These are phyloP conservation scores for Aptenodytes forsteri DNA, from an alignment of 2,113 vertebrate species.

Conservation along the genomic window DNA sequence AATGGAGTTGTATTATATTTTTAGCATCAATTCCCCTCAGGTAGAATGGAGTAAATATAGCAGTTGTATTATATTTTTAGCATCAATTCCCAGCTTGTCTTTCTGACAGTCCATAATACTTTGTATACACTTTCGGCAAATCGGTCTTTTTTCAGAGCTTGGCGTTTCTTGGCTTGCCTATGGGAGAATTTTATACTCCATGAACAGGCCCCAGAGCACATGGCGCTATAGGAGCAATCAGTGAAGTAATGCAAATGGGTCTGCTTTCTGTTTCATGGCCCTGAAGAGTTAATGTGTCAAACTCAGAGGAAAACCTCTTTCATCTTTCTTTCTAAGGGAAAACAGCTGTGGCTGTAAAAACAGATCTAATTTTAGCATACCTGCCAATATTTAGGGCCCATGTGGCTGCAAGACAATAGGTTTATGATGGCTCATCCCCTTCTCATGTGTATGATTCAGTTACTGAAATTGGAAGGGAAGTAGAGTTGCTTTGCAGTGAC, in stretches of 20 bases:
- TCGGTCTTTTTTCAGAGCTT: neutral
- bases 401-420: slow-evolving; percentile 10
- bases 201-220: neutral
- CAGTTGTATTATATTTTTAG: fast-evolving
- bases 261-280: neutral
- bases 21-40: neutral
- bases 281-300: neutral
- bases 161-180: neutral
- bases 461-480: neutral
- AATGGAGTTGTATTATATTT: fast-evolving
- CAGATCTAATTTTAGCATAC: slow-evolving; percentile 2
- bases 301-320: slow-evolving; percentile 19
- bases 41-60: neutral
- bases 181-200: neutral
- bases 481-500: neutral
- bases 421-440: neutral
- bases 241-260: neutral
- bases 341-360: slow-evolving; percentile 55
- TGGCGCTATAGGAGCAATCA: neutral
- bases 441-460: neutral
- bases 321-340: slow-evolving; percentile 47
- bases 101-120: neutral
- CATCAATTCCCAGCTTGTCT: neutral
- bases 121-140: neutral
- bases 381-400: neutral